Evolutionary conservation across 2,888 invertebrate genomes (phyloP).

Genomic region (Yponomeuta plumbellus): DNA sequence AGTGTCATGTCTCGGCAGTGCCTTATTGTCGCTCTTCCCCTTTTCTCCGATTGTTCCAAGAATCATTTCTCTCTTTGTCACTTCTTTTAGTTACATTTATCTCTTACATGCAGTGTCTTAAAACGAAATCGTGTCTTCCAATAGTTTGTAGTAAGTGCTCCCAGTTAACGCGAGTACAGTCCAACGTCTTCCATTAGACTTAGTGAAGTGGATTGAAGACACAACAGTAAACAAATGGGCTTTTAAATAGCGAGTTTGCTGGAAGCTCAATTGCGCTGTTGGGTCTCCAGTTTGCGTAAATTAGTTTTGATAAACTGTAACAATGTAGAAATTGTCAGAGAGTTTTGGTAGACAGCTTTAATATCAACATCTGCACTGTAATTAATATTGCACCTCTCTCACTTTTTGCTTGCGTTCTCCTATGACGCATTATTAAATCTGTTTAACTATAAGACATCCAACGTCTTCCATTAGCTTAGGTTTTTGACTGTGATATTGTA

Average conservation of each 20-base stretch:
- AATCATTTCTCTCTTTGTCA: slow-evolving; percentile 24
- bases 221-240: background rate
- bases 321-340: slow-evolving; percentile 50
- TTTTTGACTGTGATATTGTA: slow-evolving; percentile 57
- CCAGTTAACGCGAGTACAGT: slow-evolving; percentile 35
- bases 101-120: slow-evolving; percentile 47
- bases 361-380: slow-evolving; percentile 63
- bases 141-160: slow-evolving; percentile 53
- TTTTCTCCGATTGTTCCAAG: slow-evolving; percentile 10
- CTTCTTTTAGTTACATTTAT: background rate
- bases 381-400: slow-evolving; percentile 59
- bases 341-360: slow-evolving; percentile 77
- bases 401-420: slow-evolving; percentile 22
- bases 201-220: slow-evolving; percentile 48
- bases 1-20: background rate
- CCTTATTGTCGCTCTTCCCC: background rate
- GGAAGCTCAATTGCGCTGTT: slow-evolving; percentile 26
- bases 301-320: slow-evolving; percentile 51
- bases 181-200: slow-evolving; percentile 71
- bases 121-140: slow-evolving; percentile 76
- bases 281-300: slow-evolving; percentile 38
- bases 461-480: slow-evolving; percentile 64
- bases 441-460: slow-evolving; percentile 31
- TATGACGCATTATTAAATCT: slow-evolving; percentile 17
- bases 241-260: background rate